A percentile compares a stretch with the other conserved stretches of the same genome.
Conservation (phyloP, 2,797 vertebrate species). For the Eulemur coronatus region DNA sequence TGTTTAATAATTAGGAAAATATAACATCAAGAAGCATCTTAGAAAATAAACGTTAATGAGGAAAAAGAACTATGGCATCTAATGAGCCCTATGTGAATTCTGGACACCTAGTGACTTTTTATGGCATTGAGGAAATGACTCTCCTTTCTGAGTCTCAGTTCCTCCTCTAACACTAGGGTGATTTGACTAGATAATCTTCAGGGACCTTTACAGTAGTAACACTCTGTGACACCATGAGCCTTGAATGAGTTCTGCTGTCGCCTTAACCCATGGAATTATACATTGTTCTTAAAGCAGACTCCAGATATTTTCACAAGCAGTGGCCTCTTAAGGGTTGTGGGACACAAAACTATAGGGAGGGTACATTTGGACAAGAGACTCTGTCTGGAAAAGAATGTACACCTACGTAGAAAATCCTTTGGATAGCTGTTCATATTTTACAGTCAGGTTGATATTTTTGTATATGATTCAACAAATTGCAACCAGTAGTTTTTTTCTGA, state of each 20-base stretch:
- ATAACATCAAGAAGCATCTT: background rate
- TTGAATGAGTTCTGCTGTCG: background rate
- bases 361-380: background rate
- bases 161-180: background rate
- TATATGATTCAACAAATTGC: background rate
- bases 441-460: background rate
- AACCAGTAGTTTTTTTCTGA: background rate
- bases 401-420: background rate
- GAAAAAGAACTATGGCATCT: background rate
- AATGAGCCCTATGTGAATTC: background rate
- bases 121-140: background rate
- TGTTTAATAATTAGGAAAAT: background rate
- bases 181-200: background rate
- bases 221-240: background rate
- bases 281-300: background rate
- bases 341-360: background rate
- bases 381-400: background rate
- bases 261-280: background rate
- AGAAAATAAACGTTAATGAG: background rate
- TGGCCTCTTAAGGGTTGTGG: background rate
- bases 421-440: background rate
- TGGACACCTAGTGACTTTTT: background rate
- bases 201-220: background rate
- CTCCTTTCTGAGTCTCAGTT: background rate
- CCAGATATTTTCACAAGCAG: background rate